Evolutionary conservation across 1,140 invertebrate genomes (phyloP).

Genomic region (Heliothis virescens): DNA sequence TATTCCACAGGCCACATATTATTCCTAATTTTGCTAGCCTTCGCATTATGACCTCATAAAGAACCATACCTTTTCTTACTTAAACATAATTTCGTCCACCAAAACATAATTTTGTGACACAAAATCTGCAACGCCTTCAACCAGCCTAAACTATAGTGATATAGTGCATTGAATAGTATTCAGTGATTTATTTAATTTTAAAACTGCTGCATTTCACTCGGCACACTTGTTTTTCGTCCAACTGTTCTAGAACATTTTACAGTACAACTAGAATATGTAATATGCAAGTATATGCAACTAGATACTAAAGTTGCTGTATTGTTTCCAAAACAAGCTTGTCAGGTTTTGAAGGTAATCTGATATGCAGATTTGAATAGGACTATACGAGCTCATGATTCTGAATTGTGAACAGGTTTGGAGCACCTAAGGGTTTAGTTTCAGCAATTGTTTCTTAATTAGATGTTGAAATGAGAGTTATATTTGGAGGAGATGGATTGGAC

Average conservation of each 20-base stretch:
- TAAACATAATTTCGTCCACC: too few species aligned
- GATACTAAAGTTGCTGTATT: background rate
- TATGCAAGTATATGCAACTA: background rate
- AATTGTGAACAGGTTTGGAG: background rate
- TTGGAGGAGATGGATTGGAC: too few species aligned
- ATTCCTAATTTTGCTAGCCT: too few species aligned
- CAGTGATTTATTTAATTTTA: background rate
- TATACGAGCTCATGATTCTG: background rate
- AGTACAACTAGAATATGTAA: background rate
- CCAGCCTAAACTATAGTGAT: background rate
- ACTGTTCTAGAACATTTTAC: background rate
- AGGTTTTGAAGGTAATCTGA: background rate
- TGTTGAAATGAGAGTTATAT: background rate
- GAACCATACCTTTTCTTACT: too few species aligned
- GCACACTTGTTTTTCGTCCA: constrained; percentile 2
- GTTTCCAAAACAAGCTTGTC: background rate
- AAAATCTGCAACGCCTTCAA: background rate
- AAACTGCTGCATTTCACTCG: constrained; percentile 13
- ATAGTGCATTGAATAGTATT: background rate
- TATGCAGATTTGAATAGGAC: background rate
- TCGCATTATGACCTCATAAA: too few species aligned
- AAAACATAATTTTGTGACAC: too few species aligned
- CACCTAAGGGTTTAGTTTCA: background rate
- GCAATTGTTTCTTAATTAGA: background rate
- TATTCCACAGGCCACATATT: too few species aligned